phyloP scores from a whole-genome alignment of 2,888 invertebrate species.

The Parnassius mnemosyne region DNA sequence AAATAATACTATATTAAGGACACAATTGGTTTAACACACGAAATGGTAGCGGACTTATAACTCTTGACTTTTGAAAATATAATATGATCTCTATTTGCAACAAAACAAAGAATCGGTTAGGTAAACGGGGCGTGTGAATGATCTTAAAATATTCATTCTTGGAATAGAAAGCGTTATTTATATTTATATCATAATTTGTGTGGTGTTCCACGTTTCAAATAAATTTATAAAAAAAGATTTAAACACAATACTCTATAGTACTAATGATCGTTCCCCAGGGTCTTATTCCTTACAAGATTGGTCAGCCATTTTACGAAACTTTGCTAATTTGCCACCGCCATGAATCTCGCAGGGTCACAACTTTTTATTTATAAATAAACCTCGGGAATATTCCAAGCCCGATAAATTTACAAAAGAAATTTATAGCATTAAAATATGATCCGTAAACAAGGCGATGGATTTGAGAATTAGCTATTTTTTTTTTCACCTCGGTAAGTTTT shows the following conservation, averaged over 20 bases:
- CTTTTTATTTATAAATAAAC: conserved; percentile 38
- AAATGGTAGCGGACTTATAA: too few species aligned
- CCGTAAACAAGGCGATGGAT: neutral
- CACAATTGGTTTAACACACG: conserved; percentile 27
- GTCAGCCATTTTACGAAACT: conserved; percentile 38
- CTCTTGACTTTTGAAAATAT: too few species aligned
- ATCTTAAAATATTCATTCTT: too few species aligned
- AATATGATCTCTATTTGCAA: too few species aligned
- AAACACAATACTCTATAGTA: conserved; percentile 30
- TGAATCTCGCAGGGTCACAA: conserved; percentile 35
- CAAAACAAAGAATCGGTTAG: too few species aligned
- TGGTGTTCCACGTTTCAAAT: too few species aligned
- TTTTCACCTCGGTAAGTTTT: neutral
- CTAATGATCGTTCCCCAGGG: conserved; percentile 39
- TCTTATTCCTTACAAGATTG: conserved; percentile 34
- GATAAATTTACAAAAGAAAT: conserved; percentile 17
- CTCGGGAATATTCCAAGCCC: conserved; percentile 12
- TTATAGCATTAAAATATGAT: conserved; percentile 18
- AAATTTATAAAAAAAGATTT: neutral
- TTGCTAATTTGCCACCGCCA: conserved; percentile 36
- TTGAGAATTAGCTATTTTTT: neutral
- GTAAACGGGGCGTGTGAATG: too few species aligned
- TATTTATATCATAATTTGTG: too few species aligned
- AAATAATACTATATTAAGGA: conserved; percentile 14
- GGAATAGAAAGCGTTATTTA: too few species aligned